Evolutionary conservation across 2,113 vertebrate species (phyloP).

Genomic region (Mus spicilegus): DNA sequence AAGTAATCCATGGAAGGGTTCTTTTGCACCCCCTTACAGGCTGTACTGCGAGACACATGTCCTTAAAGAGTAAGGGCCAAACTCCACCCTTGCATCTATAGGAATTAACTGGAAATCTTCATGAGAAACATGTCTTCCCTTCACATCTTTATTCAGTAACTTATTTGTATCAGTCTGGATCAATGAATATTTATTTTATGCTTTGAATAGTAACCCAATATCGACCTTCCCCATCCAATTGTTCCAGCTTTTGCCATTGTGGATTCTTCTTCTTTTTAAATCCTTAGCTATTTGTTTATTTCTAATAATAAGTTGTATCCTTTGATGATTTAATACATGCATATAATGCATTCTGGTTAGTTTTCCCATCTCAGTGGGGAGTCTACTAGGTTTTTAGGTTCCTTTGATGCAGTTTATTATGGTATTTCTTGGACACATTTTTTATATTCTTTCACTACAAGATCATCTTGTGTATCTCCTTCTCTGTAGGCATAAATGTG

Average conservation of each 20-base stretch:
- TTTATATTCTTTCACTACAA: background rate
- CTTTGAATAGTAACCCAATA: background rate
- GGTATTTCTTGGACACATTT: background rate
- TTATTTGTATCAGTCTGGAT: background rate
- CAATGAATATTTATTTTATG: constrained; percentile 12
- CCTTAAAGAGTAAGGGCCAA: background rate
- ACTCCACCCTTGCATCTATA: background rate
- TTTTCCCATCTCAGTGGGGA: background rate
- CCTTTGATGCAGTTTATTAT: background rate
- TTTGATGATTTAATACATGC: background rate
- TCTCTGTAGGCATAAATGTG: background rate
- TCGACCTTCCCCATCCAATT: background rate
- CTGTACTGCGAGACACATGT: background rate
- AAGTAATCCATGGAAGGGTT: background rate
- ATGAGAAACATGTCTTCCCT: background rate
- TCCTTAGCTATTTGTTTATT: background rate
- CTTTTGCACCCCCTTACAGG: background rate
- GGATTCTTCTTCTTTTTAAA: background rate
- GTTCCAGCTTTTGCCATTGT: background rate
- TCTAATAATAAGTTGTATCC: background rate
- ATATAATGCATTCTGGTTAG: background rate
- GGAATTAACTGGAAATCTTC: background rate
- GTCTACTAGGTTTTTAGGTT: background rate
- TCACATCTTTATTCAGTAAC: background rate
- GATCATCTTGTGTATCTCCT: background rate